Base-by-base conservation (phyloP, 92 coral and sea anemone species). In the Porites lobata region DNA sequence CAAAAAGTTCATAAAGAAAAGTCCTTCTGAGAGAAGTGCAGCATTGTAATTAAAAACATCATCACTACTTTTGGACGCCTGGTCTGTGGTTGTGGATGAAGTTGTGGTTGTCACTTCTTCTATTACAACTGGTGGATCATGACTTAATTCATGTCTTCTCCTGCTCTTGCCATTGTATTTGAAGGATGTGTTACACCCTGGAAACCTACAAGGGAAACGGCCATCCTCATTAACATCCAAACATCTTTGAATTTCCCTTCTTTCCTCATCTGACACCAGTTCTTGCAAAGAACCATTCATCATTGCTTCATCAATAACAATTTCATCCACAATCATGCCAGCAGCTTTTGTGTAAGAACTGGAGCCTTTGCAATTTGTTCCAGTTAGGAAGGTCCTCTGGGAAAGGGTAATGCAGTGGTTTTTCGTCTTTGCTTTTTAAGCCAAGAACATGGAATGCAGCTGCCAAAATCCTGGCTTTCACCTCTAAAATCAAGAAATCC, bases 121-220 rank as follows among this genome's bases (percentile, higher is more conserved):
- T 14, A 79, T 43, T 8, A 64, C 72, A 81, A 87, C 91, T 29
- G 96, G 92, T 19, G 93, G 92, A 38, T 88, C 62, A 73, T 91
- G 96, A 7, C 72, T 26, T 0, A 80, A 77, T 69, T 93, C 96
- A 88, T 93, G 96, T 8, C 59, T n/a, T n/a, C n/a, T n/a, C n/a
- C n/a, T n/a, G 58, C 88, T 93, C 65, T 79, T 88, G 9, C 96
- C 92, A 85, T 84, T 65, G 81, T 91, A 93, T 32, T 91, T 93
- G 66, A 93, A 93, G 3, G 96, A 87, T 1, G 29, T 64, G 1
- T 58, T 53, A 22, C 96, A 93, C 0, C 92, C 96, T 1, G 87
- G 93, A 76, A 90, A 93, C n/a, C 92, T 10, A 56, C 96, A 93
- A 4, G 96, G 94, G 62, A 93, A 93, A 65, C 92, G 68, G 9